These are phyloP conservation scores for Lampris incognitus DNA, from an alignment of 2,113 vertebrate genomes.

Conservation along the genomic window DNA sequence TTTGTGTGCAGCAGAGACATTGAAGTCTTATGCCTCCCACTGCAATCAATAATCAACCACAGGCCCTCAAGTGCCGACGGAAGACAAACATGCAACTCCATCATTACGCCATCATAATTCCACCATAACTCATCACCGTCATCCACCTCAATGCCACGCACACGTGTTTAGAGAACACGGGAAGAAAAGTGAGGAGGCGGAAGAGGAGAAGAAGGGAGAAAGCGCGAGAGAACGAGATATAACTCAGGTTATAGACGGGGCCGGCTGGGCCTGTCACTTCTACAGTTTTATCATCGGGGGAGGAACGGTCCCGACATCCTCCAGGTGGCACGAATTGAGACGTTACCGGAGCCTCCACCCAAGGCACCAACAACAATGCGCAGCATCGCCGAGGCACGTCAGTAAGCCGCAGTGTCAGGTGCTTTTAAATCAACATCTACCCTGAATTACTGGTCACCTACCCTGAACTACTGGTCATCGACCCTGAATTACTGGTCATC, in stretches of 20 bases:
- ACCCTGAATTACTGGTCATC: no score
- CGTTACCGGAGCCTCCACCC: conserved; percentile 42
- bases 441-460: no score
- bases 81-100: neutral
- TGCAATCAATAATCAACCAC: conserved; percentile 7
- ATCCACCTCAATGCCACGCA: neutral
- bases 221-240: neutral
- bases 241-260: conserved; percentile 9
- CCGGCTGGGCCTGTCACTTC: conserved; percentile 36
- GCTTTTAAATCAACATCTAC: conserved; percentile 52
- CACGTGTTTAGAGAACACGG: conserved; percentile 14
- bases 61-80: conserved; percentile 8
- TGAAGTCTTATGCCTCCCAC: neutral
- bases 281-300: conserved; percentile 42
- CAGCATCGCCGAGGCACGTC: conserved; percentile 26
- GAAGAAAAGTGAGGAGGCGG: neutral
- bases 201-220: conserved; percentile 7
- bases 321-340: conserved; percentile 59
- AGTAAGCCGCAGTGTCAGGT: conserved; percentile 65
- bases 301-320: conserved; percentile 59
- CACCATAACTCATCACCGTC: conserved; percentile 25
- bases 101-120: neutral
- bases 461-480: no score
- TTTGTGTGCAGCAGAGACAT: no score
- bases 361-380: conserved; percentile 21